Conservation (phyloP, 2,113 vertebrate species). For the Eptesicus fuscus region DNA sequence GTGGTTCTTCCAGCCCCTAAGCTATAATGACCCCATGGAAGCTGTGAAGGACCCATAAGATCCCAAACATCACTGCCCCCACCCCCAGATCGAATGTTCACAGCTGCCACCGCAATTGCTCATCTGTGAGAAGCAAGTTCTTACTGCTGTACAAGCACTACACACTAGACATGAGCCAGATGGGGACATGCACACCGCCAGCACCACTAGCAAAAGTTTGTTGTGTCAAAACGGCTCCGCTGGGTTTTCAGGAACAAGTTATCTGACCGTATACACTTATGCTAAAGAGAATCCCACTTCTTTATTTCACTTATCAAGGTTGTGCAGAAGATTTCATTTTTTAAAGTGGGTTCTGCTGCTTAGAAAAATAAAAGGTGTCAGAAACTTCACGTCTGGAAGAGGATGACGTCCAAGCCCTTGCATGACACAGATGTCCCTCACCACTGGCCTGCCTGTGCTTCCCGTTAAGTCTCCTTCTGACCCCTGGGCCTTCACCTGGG, state of each 20-base stretch:
- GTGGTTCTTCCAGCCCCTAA: neutral
- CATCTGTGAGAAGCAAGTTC: neutral
- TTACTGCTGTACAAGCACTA: neutral
- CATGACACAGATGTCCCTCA: neutral
- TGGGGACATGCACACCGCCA: rapidly evolving
- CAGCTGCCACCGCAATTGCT: neutral
- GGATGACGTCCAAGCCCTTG: neutral
- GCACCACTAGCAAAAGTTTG: neutral
- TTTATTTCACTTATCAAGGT: neutral
- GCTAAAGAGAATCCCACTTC: neutral
- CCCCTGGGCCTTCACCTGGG: neutral
- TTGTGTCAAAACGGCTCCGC: neutral
- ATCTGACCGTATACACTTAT: neutral
- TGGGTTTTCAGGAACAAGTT: neutral
- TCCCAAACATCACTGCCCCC: neutral
- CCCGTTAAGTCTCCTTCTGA: neutral
- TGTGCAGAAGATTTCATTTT: neutral
- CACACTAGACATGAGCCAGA: rapidly evolving
- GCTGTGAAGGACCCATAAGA: neutral
- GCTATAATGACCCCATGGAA: neutral
- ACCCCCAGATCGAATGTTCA: neutral
- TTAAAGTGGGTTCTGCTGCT: neutral
- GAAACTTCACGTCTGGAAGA: neutral
- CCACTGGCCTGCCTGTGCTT: neutral
- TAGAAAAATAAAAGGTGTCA: neutral